phyloP scores from a whole-genome alignment of 2,888 invertebrate species.

The Eudemis profundana region DNA sequence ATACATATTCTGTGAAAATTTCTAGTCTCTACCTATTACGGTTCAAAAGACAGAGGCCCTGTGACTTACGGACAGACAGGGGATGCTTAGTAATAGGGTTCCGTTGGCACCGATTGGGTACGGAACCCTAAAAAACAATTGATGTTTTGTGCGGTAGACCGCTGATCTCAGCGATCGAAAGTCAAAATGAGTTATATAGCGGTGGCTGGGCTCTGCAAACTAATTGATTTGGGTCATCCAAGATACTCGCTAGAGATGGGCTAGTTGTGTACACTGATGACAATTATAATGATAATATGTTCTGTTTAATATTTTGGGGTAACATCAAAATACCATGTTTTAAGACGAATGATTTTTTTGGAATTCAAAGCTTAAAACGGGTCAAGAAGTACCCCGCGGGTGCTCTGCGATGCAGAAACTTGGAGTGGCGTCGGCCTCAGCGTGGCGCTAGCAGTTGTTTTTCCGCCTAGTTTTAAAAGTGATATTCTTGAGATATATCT shows the following conservation, averaged over 20 bases:
- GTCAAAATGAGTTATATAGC: constrained; percentile 57
- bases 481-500: neutral
- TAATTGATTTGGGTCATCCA: constrained; percentile 57
- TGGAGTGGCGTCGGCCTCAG: constrained; percentile 25
- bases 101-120: too few species aligned
- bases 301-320: neutral
- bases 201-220: constrained; percentile 50
- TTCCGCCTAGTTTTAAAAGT: neutral
- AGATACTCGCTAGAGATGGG: constrained; percentile 47
- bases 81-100: too few species aligned
- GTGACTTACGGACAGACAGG: too few species aligned
- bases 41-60: too few species aligned
- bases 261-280: constrained; percentile 17
- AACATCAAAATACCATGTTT: neutral
- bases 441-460: constrained; percentile 3
- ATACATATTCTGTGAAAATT: too few species aligned
- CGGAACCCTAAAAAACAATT: neutral
- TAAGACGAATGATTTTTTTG: constrained; percentile 17
- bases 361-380: constrained; percentile 12
- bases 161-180: constrained; percentile 40
- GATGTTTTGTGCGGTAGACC: constrained; percentile 21
- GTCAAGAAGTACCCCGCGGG: constrained; percentile 14
- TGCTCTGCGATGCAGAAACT: constrained; percentile 11
- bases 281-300: neutral
- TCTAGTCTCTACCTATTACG: too few species aligned